phyloP scores from a whole-genome alignment of 2,797 vertebrate genomes.

The Mycteria americana region DNA sequence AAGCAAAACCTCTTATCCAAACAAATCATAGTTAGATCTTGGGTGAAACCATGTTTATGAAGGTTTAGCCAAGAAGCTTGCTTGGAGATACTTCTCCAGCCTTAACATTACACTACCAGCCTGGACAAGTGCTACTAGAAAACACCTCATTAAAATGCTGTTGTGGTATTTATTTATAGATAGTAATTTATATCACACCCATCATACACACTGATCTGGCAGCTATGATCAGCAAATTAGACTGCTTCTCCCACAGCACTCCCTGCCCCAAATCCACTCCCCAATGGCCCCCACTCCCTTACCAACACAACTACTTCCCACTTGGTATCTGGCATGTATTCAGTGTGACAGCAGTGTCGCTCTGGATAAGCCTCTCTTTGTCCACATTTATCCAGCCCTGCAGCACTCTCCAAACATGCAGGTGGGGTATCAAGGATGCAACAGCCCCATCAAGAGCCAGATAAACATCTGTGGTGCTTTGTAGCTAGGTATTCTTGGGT shows the following conservation, averaged over 20 bases:
- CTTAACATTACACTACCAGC: constrained; percentile 31
- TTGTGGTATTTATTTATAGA: constrained; percentile 51
- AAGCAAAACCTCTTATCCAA: constrained; percentile 54
- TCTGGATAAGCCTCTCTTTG: not conserved
- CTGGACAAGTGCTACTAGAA: constrained; percentile 50
- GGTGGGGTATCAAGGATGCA: not conserved
- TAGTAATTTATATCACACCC: constrained; percentile 32
- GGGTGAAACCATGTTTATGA: constrained; percentile 3
- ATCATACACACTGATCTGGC: not conserved
- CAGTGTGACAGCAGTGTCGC: not conserved
- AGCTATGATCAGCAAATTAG: not conserved
- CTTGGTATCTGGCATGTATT: not conserved
- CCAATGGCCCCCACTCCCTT: not conserved
- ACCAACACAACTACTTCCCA: not conserved
- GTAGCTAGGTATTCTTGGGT: not conserved
- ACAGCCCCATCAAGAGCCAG: not conserved
- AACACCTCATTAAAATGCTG: constrained; percentile 34
- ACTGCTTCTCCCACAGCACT: not conserved
- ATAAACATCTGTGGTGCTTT: not conserved
- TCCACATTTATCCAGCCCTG: not conserved
- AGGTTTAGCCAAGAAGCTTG: constrained; percentile 14
- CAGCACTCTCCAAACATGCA: not conserved
- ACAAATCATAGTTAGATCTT: constrained; percentile 7
- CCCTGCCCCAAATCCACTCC: not conserved
- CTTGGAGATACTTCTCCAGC: constrained; percentile 19